Evolutionary conservation across 2,113 vertebrate species (phyloP), one percentile per base, ranked within the genome.

Genomic region (Corythornis vintsioides): DNA sequence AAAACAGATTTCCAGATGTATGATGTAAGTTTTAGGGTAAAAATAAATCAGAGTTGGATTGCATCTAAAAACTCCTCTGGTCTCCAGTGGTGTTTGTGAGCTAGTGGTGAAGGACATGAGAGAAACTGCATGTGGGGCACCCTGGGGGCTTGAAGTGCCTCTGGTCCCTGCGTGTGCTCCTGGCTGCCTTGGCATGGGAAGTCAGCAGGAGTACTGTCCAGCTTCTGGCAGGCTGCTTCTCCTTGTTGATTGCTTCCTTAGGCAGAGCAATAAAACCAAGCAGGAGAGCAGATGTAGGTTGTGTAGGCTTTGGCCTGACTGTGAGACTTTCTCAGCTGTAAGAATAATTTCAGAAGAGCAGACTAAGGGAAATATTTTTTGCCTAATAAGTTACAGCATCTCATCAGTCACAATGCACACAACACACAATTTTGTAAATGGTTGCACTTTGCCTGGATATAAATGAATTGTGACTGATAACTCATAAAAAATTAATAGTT

Each of bases 381-480:
- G 40, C 82, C 84, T 92, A 83, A 73, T 91, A 47, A 73, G 63
- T 94, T 80, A 55, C 31, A 83, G 25, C 52, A 63, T 66, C 67
- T 85, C 64, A 83, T 95, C 79, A 66, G 59, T 91, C 64, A 50
- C 52, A 63, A 85, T 61, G 9, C 28, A 70, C 25, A 65, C 78
- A 87, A 79, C 42, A 75, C 56, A 50, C 11, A 22, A 18, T 93
- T 85, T 94, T 93, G 76, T 85, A 72, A 95, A 85, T 83, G 83
- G 85, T 85, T 94, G 56, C 67, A 80, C 52, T 94, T 92, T 77
- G 83, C 56, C 55, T 74, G 79, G 64, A 15, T 95, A 80, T 85
- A 85, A 94, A 92, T 88, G 88, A 52, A 66, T 94, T 88, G 79
- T 83, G 91, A 83, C 82, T 91, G 93, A 91, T 94, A 95, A 91